Percentiles rank a stretch among this genome's conserved stretches.
Conservation (phyloP, 2,113 vertebrate species). For the Muscicapa adusta region DNA sequence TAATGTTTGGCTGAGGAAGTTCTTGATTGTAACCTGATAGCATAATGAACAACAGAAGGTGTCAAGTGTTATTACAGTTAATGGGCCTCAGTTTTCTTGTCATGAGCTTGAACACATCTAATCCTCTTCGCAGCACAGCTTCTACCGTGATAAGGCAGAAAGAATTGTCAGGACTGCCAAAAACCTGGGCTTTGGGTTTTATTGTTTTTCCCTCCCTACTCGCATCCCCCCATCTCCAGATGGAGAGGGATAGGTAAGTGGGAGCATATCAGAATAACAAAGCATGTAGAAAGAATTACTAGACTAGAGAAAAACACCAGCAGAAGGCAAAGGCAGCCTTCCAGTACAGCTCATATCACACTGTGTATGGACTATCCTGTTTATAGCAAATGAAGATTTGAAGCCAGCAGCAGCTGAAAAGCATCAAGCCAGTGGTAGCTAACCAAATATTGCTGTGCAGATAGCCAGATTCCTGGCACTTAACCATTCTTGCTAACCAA, state of each 20-base stretch:
- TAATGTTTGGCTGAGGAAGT: background rate
- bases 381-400: slow-evolving; percentile 5
- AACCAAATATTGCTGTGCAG: background rate
- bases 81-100: slow-evolving; percentile 43
- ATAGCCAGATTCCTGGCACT: background rate
- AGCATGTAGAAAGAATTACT: slow-evolving; percentile 15
- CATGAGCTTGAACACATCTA: slow-evolving; percentile 24
- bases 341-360: slow-evolving; percentile 43
- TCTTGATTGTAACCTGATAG: background rate
- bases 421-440: background rate
- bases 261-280: slow-evolving; percentile 17
- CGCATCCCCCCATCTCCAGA: background rate
- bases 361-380: background rate
- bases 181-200: background rate
- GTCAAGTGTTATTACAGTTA: slow-evolving; percentile 42
- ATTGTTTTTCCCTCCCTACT: background rate
- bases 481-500: background rate
- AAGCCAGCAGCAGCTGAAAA: slow-evolving; percentile 18
- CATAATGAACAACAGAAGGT: slow-evolving; percentile 18
- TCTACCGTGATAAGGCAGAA: background rate
- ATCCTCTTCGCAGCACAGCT: background rate
- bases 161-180: background rate
- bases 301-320: slow-evolving; percentile 46
- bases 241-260: slow-evolving; percentile 13
- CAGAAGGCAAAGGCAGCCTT: slow-evolving; percentile 52